Base-by-base conservation (phyloP, 2,888 invertebrate species). In the Dryobotodes eremita region DNA sequence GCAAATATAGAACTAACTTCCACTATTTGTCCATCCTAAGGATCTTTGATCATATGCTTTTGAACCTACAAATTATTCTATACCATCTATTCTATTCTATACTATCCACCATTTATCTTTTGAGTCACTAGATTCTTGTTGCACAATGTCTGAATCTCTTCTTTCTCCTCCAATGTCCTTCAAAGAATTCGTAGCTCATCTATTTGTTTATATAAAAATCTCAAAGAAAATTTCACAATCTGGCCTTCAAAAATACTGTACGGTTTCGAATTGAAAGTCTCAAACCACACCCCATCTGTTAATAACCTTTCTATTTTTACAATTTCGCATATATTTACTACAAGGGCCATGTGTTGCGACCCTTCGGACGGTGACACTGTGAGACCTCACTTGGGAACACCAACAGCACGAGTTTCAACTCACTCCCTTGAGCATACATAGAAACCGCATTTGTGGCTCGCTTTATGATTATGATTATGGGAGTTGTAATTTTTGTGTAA, bases 361-460 rank as follows among this genome's bases (percentile, higher is more conserved):
- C 87, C 85, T 55, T 83, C 15, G 77, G 84, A 79, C 86, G 46
- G 53, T 83, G 86, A 83, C 79, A 36, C 62, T 62, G 62, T 62
- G 57, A 79, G 78, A 74, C 80, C 89, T 87, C 92, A 81, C 91
- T 71, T 71, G 91, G 90, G 90, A 90, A 82, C 77, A 71, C 75
- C 80, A 70, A 64, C 68, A 36, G 69, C 80, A 70, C 85, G 80
- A 92, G 89, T 90, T 91, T 90, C 46, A 64, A 71, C 92, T 91
- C 89, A 75, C 80, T 92, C 95, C 94, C 95, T 55, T 20, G 94
- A 87, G 95, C 81, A 86, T 93, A 95, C 95, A 95, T 75, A 78
- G 92, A 93, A 94, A 94, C 94, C 93, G 89, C 95, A 95, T 95
- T 94, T 93, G 92, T 86, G 90, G 70, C 72, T 71, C 84, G 77